phyloP scores from a whole-genome alignment of 1,140 invertebrate species.

The Ylistrum balloti region DNA sequence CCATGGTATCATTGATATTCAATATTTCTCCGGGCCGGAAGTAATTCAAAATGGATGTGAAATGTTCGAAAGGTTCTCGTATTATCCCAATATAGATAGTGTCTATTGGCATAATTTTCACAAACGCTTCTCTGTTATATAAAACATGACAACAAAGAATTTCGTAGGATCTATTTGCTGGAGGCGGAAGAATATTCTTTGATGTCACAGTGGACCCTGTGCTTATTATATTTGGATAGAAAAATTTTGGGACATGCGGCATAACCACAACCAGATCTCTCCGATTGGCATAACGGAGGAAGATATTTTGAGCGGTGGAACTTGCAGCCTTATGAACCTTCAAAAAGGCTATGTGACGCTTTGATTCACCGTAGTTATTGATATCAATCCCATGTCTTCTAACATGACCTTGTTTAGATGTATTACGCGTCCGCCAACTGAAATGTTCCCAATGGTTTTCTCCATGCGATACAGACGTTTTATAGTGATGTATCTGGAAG shows the following conservation, averaged over 20 bases:
- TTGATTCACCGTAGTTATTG: neutral
- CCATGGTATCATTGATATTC: slow-evolving; percentile 40
- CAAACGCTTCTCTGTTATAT: slow-evolving; percentile 59
- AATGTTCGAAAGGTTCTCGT: slow-evolving; percentile 68
- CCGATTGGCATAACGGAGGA: slow-evolving; percentile 59
- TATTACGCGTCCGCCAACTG: neutral
- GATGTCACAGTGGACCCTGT: neutral
- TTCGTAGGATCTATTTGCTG: slow-evolving; percentile 54
- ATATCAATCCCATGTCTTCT: neutral
- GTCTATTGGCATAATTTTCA: slow-evolving; percentile 51
- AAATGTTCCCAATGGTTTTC: neutral
- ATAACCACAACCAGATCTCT: slow-evolving; percentile 76
- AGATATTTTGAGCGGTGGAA: slow-evolving; percentile 65
- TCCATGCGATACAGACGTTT: neutral
- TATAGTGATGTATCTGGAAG: neutral
- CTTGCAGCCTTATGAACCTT: slow-evolving; percentile 68
- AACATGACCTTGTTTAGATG: neutral
- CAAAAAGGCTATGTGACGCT: slow-evolving; percentile 63
- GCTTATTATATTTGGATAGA: slow-evolving; percentile 46
- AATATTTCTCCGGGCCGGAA: slow-evolving; percentile 41
- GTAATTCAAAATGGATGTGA: slow-evolving; percentile 59
- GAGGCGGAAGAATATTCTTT: slow-evolving; percentile 35
- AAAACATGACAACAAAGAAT: slow-evolving; percentile 67
- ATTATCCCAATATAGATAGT: slow-evolving; percentile 67
- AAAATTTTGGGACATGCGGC: slow-evolving; percentile 47